phyloP scores from a whole-genome alignment of 2,888 invertebrate species.

The Tupiocoris notatus region DNA sequence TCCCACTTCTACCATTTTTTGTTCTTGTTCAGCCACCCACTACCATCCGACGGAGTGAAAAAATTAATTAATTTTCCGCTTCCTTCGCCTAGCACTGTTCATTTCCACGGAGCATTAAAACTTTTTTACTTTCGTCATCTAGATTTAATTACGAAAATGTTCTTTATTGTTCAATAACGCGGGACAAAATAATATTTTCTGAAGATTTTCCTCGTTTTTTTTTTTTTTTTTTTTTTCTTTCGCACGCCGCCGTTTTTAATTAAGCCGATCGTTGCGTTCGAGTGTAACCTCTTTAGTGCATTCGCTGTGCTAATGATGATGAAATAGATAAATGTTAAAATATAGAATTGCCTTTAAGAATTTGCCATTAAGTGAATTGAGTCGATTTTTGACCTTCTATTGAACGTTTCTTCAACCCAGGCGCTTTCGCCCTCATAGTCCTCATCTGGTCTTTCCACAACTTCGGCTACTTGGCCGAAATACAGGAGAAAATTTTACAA shows the following conservation, averaged over 20 bases:
- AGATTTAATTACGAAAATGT: constrained; percentile 34
- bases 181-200: constrained; percentile 12
- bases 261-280: not conserved
- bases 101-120: constrained; percentile 24
- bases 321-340: no score
- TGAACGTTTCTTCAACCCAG: no score
- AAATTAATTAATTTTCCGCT: not conserved
- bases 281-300: not conserved
- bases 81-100: constrained; percentile 1
- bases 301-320: no score
- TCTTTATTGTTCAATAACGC: constrained; percentile 28
- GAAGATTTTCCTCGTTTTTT: not conserved
- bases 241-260: not conserved
- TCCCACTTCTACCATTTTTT: not conserved
- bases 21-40: not conserved
- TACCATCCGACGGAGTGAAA: not conserved
- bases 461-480: no score
- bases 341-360: no score
- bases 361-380: no score
- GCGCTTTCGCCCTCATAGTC: no score
- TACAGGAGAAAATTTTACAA: no score
- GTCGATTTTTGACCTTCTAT: no score
- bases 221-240: not conserved
- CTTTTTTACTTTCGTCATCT: constrained; percentile 19
- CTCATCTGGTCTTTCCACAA: no score